phyloP scores from a whole-genome alignment of 2,888 invertebrate species.

The Heliconius hortense region DNA sequence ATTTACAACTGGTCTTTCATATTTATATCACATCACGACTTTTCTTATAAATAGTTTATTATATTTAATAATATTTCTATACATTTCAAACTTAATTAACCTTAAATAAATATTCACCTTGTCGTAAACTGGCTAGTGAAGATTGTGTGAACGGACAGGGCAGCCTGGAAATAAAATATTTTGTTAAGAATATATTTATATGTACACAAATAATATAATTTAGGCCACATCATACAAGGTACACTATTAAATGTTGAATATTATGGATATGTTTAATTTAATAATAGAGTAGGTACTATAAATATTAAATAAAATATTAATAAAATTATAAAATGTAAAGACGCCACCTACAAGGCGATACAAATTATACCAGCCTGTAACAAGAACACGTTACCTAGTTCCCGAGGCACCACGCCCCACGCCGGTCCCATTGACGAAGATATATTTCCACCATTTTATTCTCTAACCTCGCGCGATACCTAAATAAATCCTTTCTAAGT shows the following conservation, averaged over 20 bases:
- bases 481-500: conserved; percentile 79
- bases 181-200: conserved; percentile 16
- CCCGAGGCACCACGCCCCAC: conserved; percentile 54
- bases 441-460: conserved; percentile 52
- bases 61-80: not conserved
- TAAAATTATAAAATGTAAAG: not conserved
- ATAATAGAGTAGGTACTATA: not conserved
- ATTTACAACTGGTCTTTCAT: conserved; percentile 18
- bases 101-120: conserved; percentile 80
- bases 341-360: not conserved
- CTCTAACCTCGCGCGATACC: conserved; percentile 53
- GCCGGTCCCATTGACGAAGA: conserved; percentile 63
- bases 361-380: conserved; percentile 9
- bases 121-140: conserved; percentile 89
- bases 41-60: not conserved
- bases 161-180: conserved; percentile 84
- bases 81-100: not conserved
- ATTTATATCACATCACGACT: not conserved
- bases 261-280: too few relatives aligned
- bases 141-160: conserved; percentile 90
- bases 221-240: too few relatives aligned
- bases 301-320: not conserved
- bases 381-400: conserved; percentile 51
- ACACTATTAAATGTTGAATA: too few relatives aligned
- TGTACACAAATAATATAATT: not conserved